A percentile compares a stretch with the other conserved stretches of the same genome.
phyloP scores from a whole-genome alignment of 2,113 vertebrate genomes.

The Sturnus vulgaris region DNA sequence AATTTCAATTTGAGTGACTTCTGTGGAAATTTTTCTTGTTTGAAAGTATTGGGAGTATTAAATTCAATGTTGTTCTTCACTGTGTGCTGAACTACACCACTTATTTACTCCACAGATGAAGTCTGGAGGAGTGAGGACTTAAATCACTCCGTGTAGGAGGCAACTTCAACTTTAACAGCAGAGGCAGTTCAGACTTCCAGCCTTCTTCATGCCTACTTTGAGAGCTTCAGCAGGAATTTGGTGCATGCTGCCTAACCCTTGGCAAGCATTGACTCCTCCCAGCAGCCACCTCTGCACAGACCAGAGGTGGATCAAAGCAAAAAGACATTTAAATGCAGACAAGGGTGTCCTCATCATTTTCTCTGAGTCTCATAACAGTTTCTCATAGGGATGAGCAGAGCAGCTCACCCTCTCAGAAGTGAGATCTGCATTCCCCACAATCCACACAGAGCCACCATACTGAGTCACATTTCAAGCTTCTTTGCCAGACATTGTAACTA shows the following conservation, averaged over 20 bases:
- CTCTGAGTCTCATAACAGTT: not conserved
- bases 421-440: fast-evolving
- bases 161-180: not conserved
- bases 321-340: not conserved
- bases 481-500: not conserved
- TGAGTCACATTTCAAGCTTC: not conserved
- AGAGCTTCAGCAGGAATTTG: not conserved
- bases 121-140: not conserved
- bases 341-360: not conserved
- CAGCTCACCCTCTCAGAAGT: not conserved
- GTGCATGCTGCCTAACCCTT: not conserved
- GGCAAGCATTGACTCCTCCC: not conserved
- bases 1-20: not conserved
- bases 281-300: not conserved
- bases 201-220: not conserved
- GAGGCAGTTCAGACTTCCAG: not conserved
- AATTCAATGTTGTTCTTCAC: not conserved
- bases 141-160: not conserved
- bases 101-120: not conserved
- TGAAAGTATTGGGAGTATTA: not conserved
- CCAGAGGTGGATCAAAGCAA: not conserved
- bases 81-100: not conserved
- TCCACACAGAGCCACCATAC: not conserved
- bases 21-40: not conserved
- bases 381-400: not conserved